Evolutionary conservation across 2,113 vertebrate species (phyloP).

Genomic region (Elaphurus davidianus): DNA sequence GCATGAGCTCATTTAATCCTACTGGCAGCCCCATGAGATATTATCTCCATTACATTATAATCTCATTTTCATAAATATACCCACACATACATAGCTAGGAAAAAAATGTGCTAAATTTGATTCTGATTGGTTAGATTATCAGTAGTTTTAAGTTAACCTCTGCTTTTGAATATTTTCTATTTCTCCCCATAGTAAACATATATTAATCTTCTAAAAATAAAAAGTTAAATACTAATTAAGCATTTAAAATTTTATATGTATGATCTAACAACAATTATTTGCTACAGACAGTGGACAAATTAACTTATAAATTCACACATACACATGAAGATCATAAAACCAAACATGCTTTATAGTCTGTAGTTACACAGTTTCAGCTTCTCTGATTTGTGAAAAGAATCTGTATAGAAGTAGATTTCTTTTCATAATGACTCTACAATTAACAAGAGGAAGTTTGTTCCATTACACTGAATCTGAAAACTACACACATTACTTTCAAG

Average conservation of each 20-base stretch:
- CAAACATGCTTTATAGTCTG: background rate
- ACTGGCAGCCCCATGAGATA: background rate
- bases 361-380: background rate
- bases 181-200: background rate
- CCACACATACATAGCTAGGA: background rate
- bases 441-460: background rate
- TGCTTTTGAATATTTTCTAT: background rate
- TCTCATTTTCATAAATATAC: constrained; percentile 34
- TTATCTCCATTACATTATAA: background rate
- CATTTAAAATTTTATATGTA: constrained; percentile 24
- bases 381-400: background rate
- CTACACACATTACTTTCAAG: constrained; percentile 20
- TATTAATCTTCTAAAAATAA: background rate
- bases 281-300: background rate
- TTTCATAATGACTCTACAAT: background rate
- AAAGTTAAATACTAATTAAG: constrained; percentile 19
- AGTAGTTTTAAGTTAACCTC: constrained; percentile 5
- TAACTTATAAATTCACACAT: background rate
- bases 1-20: background rate
- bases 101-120: background rate
- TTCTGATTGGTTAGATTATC: background rate
- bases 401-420: background rate
- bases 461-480: background rate
- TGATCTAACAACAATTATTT: background rate
- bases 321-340: background rate